phyloP scores from a whole-genome alignment of 2,888 invertebrate genomes.

The Coelinius sp. region DNA sequence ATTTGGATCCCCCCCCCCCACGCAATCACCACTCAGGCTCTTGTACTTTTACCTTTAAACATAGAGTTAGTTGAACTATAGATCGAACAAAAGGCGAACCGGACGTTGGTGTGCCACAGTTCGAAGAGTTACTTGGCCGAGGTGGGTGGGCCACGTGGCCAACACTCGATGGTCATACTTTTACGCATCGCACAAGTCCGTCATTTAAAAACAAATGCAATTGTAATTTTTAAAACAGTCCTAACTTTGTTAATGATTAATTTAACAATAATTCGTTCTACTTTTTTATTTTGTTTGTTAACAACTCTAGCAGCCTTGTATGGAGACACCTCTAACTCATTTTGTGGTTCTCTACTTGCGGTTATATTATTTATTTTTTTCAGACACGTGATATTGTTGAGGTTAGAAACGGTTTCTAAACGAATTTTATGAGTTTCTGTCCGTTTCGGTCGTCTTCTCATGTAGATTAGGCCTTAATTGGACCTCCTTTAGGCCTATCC shows the following conservation, averaged over 20 bases:
- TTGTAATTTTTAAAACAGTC: background rate
- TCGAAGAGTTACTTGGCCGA: constrained; percentile 40
- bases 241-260: background rate
- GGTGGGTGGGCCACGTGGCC: constrained; percentile 67
- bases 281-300: constrained; percentile 1
- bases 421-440: too few species aligned
- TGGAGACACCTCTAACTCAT: background rate
- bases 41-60: constrained; percentile 68
- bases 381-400: background rate
- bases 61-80: constrained; percentile 68
- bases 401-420: background rate
- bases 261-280: background rate
- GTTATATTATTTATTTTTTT: background rate
- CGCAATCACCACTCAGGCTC: constrained; percentile 49
- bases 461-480: too few species aligned
- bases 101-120: constrained; percentile 23
- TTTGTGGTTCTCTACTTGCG: background rate
- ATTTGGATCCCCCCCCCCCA: background rate
- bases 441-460: too few species aligned
- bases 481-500: too few species aligned
- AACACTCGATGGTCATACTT: constrained; percentile 60
- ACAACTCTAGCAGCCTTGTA: background rate
- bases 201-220: constrained; percentile 42
- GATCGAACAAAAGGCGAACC: constrained; percentile 48
- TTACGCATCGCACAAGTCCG: constrained; percentile 42